Evolutionary conservation across 92 coral and sea anemone genomes (phyloP).

Genomic region (Meandrina meandrites): DNA sequence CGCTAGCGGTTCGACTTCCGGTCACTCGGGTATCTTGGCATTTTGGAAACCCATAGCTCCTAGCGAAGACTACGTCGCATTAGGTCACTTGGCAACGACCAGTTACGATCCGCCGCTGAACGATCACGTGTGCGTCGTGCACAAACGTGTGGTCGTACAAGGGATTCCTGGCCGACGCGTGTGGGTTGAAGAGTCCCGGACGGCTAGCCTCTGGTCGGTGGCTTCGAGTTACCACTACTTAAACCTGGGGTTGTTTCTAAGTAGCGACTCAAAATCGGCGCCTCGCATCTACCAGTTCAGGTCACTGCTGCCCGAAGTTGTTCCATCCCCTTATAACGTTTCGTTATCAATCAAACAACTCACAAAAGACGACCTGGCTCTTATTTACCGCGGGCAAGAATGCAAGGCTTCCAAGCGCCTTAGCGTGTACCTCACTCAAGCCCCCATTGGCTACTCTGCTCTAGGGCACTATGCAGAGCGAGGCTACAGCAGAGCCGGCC

Average conservation of each 20-base stretch:
- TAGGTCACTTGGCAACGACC: constrained; percentile 73
- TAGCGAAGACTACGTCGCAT: constrained; percentile 48
- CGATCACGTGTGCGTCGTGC: constrained; percentile 61
- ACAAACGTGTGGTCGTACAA: constrained; percentile 58
- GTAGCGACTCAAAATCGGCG: constrained; percentile 52
- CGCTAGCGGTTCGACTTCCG: constrained; percentile 44
- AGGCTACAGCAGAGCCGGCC: constrained; percentile 19
- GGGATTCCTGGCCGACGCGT: constrained; percentile 70
- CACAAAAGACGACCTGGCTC: constrained; percentile 59
- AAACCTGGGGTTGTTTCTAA: constrained; percentile 54
- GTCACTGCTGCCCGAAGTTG: constrained; percentile 65
- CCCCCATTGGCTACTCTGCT: constrained; percentile 70
- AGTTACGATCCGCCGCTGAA: constrained; percentile 61
- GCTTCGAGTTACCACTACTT: constrained; percentile 64
- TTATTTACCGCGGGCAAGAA: constrained; percentile 59
- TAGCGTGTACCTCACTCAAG: constrained; percentile 78
- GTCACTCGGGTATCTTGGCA: constrained; percentile 44
- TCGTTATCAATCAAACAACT: constrained; percentile 51
- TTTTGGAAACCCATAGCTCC: constrained; percentile 80
- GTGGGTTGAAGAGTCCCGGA: constrained; percentile 66
- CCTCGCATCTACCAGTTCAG: constrained; percentile 42
- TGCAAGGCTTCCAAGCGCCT: constrained; percentile 65
- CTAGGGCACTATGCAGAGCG: constrained; percentile 78
- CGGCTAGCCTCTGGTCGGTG: constrained; percentile 68
- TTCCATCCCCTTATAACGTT: constrained; percentile 65